Conservation (phyloP, 2,113 vertebrate genomes). For the Pseudorectes ferrugineus region DNA sequence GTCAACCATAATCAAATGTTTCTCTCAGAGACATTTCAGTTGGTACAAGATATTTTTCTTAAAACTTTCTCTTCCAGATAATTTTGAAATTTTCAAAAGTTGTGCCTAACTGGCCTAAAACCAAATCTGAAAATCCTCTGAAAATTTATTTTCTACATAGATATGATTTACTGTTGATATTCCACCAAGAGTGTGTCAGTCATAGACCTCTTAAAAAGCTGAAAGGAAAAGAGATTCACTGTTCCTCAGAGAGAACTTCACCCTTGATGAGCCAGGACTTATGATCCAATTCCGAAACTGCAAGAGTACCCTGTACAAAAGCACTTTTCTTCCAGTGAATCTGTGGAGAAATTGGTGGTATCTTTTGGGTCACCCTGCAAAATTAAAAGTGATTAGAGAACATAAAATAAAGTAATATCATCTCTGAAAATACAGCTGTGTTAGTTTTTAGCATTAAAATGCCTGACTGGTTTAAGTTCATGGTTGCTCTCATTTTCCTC, state of each 20-base stretch:
- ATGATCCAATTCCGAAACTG: not conserved
- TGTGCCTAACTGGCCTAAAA: not conserved
- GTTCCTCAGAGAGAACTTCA: not conserved
- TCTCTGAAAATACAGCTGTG: not conserved
- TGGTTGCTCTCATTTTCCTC: not conserved
- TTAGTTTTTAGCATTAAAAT: not conserved
- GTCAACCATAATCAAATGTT: not conserved
- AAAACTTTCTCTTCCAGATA: not conserved
- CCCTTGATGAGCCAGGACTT: not conserved
- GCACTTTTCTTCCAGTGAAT: not conserved
- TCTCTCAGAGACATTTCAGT: not conserved
- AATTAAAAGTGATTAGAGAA: not conserved
- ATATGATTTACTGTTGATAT: not conserved
- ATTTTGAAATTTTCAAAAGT: not conserved
- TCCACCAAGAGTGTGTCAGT: not conserved
- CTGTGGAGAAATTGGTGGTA: not conserved
- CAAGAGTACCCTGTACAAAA: not conserved
- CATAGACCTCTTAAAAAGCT: not conserved
- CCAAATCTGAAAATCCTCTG: not conserved
- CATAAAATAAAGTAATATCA: not conserved
- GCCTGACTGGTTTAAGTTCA: not conserved
- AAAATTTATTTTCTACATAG: not conserved
- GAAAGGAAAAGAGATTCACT: not conserved
- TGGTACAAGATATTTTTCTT: not conserved
- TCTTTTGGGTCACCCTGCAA: not conserved